A percentile compares a stretch with the other conserved stretches of the same genome.
These are phyloP conservation scores for Lasioglossum marginatum DNA, from an alignment of 2,888 invertebrate genomes.

Conservation along the genomic window DNA sequence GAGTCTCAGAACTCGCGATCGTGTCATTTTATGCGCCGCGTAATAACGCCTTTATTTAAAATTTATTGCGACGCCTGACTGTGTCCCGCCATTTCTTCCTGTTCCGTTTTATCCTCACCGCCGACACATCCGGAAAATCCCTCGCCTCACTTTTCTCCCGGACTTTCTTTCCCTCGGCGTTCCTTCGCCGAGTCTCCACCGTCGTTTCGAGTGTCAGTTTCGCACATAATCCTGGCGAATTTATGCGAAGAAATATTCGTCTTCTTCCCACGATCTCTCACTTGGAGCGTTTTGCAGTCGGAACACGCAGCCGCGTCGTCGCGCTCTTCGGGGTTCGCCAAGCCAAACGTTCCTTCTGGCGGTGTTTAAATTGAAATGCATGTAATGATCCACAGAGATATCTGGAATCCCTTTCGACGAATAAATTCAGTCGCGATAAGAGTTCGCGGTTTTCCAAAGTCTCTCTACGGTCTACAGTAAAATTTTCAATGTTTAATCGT, in stretches of 20 bases:
- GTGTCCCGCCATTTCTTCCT: background rate
- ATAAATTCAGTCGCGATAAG: background rate
- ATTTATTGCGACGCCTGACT: slow-evolving; percentile 14
- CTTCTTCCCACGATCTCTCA: background rate
- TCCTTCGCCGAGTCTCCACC: background rate
- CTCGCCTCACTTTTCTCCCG: background rate
- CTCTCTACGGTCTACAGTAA: no score
- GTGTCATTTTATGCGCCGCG: background rate
- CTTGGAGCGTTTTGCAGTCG: background rate
- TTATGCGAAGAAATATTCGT: slow-evolving; percentile 10
- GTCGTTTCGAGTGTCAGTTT: background rate
- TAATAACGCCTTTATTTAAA: slow-evolving; percentile 18
- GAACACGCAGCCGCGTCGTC: background rate
- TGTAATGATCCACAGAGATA: background rate
- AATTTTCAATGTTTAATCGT: no score
- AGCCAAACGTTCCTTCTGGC: slow-evolving; percentile 5
- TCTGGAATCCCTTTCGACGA: background rate
- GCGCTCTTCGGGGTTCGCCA: no score
- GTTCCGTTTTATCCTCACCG: background rate
- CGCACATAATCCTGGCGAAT: slow-evolving; percentile 4
- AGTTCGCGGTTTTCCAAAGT: background rate
- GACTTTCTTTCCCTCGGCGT: background rate
- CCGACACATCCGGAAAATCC: background rate
- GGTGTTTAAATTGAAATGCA: slow-evolving; percentile 11
- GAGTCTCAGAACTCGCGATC: background rate